Percentiles rank a stretch among this genome's conserved stretches.
These are phyloP conservation scores for Lapara coniferarum DNA, from an alignment of 2,888 invertebrate species.

Conservation along the genomic window DNA sequence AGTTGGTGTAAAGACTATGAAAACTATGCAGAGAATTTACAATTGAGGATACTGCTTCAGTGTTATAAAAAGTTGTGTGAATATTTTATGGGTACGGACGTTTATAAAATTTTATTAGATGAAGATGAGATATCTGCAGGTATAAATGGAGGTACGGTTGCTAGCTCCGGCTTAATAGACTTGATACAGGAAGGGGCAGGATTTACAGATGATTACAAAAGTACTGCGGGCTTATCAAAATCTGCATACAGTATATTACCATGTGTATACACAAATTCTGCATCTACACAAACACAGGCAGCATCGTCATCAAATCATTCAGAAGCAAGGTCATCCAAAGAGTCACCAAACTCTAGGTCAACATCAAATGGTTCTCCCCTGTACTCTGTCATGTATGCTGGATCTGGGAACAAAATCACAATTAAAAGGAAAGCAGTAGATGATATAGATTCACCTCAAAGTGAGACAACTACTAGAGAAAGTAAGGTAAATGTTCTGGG, in stretches of 20 bases:
- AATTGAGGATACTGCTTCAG: constrained; percentile 90
- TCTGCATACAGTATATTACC: constrained; percentile 89
- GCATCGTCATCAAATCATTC: constrained; percentile 64
- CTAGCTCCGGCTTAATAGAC: constrained; percentile 86
- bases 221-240: constrained; percentile 88
- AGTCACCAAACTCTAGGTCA: constrained; percentile 70
- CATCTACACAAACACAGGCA: constrained; percentile 72
- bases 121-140: constrained; percentile 80
- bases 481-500: constrained; percentile 53
- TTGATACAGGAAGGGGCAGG: constrained; percentile 91
- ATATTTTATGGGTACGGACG: constrained; percentile 89
- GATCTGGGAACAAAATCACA: constrained; percentile 91
- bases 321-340: constrained; percentile 63
- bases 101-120: constrained; percentile 85
- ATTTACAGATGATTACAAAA: constrained; percentile 90
- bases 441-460: constrained; percentile 76
- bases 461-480: constrained; percentile 66
- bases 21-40: constrained; percentile 91
- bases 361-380: constrained; percentile 73
- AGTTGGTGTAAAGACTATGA: constrained; percentile 93
- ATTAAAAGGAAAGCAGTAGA: constrained; percentile 90
- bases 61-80: constrained; percentile 95
- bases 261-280: constrained; percentile 87
- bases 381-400: constrained; percentile 92
- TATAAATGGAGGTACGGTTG: constrained; percentile 78